A percentile compares a stretch with the other conserved stretches of the same genome.
phyloP scores from a whole-genome alignment of 2,113 vertebrate genomes.

The Romanogobio albipinnatus region DNA sequence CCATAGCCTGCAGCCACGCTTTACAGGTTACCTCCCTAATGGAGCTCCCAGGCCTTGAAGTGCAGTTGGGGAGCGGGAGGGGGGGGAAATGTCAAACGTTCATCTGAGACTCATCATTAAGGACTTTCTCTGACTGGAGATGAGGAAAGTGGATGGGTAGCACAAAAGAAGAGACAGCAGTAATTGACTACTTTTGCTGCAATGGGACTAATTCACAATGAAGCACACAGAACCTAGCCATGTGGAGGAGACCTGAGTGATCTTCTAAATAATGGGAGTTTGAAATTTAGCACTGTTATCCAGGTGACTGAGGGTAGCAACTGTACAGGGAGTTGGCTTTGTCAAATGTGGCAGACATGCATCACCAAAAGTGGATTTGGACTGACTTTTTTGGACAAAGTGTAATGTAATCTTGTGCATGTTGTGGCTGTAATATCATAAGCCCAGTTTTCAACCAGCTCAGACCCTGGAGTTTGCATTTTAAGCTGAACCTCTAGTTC shows the following conservation, averaged over 20 bases:
- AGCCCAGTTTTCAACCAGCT: neutral
- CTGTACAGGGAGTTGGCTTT: neutral
- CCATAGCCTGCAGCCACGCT: conserved; percentile 69
- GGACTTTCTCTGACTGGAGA: conserved; percentile 46
- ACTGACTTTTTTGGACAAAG: neutral
- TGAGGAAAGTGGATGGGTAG: conserved; percentile 34
- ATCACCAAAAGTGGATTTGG: conserved; percentile 3
- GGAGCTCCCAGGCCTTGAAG: conserved; percentile 74
- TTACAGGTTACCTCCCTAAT: conserved; percentile 75
- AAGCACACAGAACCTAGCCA: conserved; percentile 4
- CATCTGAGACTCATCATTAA: conserved; percentile 63
- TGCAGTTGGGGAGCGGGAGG: conserved; percentile 62
- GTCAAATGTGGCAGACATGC: conserved; percentile 20
- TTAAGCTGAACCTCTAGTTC: neutral
- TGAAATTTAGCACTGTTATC: conserved; percentile 13
- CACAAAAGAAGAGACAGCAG: conserved; percentile 17
- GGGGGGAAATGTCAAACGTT: conserved; percentile 65
- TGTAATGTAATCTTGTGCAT: conserved; percentile 8
- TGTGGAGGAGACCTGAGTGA: conserved; percentile 33
- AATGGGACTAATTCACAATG: conserved; percentile 44
- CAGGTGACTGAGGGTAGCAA: neutral
- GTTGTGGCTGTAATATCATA: conserved; percentile 14
- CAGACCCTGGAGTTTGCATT: neutral
- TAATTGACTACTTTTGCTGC: conserved; percentile 27
- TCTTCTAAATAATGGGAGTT: conserved; percentile 38